Evolutionary conservation across 2,113 vertebrate genomes (phyloP), one percentile per base, ranked within the genome.

Genomic region (Gallinago media): DNA sequence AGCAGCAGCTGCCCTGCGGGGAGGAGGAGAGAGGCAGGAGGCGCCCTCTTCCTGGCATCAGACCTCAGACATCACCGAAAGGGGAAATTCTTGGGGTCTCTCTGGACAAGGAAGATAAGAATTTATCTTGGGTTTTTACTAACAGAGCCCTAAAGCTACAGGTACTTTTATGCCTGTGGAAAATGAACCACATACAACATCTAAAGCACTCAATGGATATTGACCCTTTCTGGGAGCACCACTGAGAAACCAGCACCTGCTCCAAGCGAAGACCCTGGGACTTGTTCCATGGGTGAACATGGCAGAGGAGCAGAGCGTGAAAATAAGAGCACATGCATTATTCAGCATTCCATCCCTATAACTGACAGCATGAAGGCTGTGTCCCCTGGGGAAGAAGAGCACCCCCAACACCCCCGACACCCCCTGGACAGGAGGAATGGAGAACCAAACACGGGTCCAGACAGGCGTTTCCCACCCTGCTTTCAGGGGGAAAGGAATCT

Each of bases 331-430:
- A 46, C 20, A 18, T 2, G 2, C 36, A 22, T 15, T 29, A 11
- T 40, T 38, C 17, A 11, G 22, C 17, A 34, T 4, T 15, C 7
- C 18, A 32, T 11, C 29, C 65, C 38, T 42, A 29, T 31, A 5
- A 21, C 12, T 0, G 8, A 25, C 49, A 27, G 26, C 1, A 8
- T 0, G 3, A 3, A 23, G 31, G 27, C 20, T 8, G 2, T 1
- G 11, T 38, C 3, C 23, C 42, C 36, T 1, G 3, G 6, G 18
- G 34, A 42, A 67, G 14, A 11, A 2, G 0, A 2, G 4, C 29
- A 29, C 7, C 4, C 25, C 32, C 46, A 1, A 2, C 21, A 26
- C 6, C 6, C 29, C 34, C 56, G 27, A 16, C n/a, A 55, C 0
- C 2, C 10, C 15, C 1, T 3, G 2, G 12, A 8, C 3, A 5